Conservation (phyloP, 2,888 invertebrate species). For the Congeria kusceri region DNA sequence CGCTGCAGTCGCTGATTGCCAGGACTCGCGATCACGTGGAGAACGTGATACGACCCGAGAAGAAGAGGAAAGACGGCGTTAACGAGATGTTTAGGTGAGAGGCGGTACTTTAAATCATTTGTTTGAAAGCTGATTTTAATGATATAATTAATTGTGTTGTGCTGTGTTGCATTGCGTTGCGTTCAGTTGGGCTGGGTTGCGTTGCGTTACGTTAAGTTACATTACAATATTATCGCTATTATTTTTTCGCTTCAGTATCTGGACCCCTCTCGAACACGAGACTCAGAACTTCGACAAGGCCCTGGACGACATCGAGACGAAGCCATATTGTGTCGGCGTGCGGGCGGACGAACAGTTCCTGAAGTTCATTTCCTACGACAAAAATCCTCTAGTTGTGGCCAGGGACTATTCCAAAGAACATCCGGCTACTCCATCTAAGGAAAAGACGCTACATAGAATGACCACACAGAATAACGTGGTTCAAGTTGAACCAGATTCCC, state of each 20-base stretch:
- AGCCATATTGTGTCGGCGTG: conserved; percentile 52
- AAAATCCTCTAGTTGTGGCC: conserved; percentile 47
- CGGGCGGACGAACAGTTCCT: conserved; percentile 56
- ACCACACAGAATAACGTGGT: neutral
- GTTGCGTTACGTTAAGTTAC: no score
- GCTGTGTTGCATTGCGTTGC: no score
- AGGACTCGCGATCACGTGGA: conserved; percentile 59
- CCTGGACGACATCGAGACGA: conserved; percentile 57
- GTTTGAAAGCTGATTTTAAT: no score
- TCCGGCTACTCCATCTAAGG: conserved; percentile 49
- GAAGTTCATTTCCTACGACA: conserved; percentile 60
- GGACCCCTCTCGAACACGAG: conserved; percentile 63
- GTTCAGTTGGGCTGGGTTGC: no score
- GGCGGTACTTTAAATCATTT: no score
- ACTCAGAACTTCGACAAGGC: conserved; percentile 52
- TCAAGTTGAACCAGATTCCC: conserved; percentile 22
- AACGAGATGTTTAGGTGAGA: conserved; percentile 46
- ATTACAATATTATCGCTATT: no score
- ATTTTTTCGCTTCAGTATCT: conserved; percentile 16
- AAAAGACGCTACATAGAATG: conserved; percentile 13
- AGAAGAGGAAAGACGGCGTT: conserved; percentile 41
- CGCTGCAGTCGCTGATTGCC: conserved; percentile 48
- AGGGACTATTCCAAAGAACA: conserved; percentile 11
- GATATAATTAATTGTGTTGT: no score
- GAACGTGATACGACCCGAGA: conserved; percentile 44